Percentiles rank a stretch among this genome's conserved stretches.
These are phyloP conservation scores for Ochropleura leucogaster DNA, from an alignment of 2,888 invertebrate species.

Conservation along the genomic window DNA sequence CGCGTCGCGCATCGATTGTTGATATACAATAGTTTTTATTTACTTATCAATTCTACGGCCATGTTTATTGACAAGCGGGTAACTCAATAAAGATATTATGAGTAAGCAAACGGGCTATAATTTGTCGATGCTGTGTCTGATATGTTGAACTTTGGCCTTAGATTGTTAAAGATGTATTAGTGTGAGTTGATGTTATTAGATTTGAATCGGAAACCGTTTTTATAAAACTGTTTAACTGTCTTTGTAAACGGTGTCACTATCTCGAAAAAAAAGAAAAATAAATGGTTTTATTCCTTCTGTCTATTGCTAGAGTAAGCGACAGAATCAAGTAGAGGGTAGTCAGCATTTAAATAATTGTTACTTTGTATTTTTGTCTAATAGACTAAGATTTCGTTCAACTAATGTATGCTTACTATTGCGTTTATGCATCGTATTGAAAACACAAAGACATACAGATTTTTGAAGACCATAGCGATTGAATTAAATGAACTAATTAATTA, in stretches of 20 bases:
- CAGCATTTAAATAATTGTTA: neutral
- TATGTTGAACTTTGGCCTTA: constrained; percentile 46
- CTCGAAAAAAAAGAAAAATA: too few relatives aligned
- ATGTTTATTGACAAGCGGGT: constrained; percentile 42
- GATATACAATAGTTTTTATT: constrained; percentile 48
- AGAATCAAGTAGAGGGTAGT: neutral
- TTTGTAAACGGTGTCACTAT: too few relatives aligned
- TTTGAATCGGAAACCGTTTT: constrained; percentile 3
- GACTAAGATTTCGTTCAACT: too few relatives aligned
- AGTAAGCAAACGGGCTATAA: constrained; percentile 41
- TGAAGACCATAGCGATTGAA: too few relatives aligned
- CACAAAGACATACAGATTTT: too few relatives aligned
- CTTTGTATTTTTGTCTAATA: too few relatives aligned
- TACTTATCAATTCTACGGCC: constrained; percentile 19
- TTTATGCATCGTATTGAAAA: too few relatives aligned
- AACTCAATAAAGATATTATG: constrained; percentile 49
- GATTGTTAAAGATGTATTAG: constrained; percentile 31
- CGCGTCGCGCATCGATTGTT: constrained; percentile 22
- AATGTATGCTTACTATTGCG: neutral
- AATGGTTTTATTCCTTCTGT: neutral
- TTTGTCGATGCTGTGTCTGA: constrained; percentile 51
- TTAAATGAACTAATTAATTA: too few relatives aligned
- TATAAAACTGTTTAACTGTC: too few relatives aligned
- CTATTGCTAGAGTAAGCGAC: neutral
- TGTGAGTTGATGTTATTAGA: constrained; percentile 3